These are phyloP conservation scores for Sparus aurata DNA, from an alignment of 2,797 vertebrate genomes.

Conservation along the genomic window DNA sequence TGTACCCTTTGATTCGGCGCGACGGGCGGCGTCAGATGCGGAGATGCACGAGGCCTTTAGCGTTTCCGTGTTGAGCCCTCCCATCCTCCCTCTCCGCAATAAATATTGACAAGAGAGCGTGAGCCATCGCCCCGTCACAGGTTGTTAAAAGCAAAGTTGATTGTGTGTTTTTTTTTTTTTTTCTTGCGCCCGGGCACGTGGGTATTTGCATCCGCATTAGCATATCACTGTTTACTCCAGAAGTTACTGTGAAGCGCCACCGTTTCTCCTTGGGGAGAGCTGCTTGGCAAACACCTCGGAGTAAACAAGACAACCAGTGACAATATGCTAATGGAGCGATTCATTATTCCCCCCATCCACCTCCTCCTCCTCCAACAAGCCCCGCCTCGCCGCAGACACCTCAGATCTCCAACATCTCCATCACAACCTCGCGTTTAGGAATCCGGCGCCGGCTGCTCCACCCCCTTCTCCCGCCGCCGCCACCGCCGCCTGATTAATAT, in stretches of 20 bases:
- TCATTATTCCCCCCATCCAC: slow-evolving; percentile 78
- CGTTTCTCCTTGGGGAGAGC: slow-evolving; percentile 80
- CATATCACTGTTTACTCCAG: slow-evolving; percentile 80
- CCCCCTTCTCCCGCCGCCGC: slow-evolving; percentile 48
- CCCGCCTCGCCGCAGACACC: slow-evolving; percentile 72
- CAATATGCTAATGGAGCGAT: slow-evolving; percentile 80
- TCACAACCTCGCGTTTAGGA: slow-evolving; percentile 52
- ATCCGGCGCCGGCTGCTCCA: slow-evolving; percentile 47
- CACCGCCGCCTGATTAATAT: slow-evolving; percentile 78
- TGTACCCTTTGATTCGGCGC: slow-evolving; percentile 62
- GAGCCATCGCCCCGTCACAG: slow-evolving; percentile 70
- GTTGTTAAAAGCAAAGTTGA: slow-evolving; percentile 80
- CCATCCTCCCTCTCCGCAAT: slow-evolving; percentile 52
- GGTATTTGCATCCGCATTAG: slow-evolving; percentile 64
- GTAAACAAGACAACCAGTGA: slow-evolving; percentile 83
- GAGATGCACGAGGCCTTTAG: slow-evolving; percentile 44
- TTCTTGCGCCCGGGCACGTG: slow-evolving; percentile 41
- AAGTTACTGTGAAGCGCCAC: slow-evolving; percentile 76
- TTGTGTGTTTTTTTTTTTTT: slow-evolving; percentile 36
- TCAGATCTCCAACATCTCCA: slow-evolving; percentile 75
- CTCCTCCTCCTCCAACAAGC: slow-evolving; percentile 73
- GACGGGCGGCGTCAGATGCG: slow-evolving; percentile 38
- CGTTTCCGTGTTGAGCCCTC: slow-evolving; percentile 49
- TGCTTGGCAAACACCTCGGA: slow-evolving; percentile 81
- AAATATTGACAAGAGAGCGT: slow-evolving; percentile 76